phyloP scores from a whole-genome alignment of 2,888 invertebrate species.

The Syrphus vitripennis region DNA sequence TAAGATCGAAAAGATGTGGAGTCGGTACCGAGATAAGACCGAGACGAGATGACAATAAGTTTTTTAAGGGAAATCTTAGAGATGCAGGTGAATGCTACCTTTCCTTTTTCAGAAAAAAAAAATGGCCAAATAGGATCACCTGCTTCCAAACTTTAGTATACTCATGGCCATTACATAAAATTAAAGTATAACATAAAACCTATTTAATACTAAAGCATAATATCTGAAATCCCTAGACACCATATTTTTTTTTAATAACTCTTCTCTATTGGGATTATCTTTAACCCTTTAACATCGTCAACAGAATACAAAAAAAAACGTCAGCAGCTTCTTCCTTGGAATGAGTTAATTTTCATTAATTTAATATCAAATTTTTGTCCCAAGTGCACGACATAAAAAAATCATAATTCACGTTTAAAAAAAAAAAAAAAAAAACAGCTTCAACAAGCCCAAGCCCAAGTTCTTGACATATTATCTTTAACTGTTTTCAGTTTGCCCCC shows the following conservation, averaged over 20 bases:
- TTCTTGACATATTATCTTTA: slow-evolving; percentile 70
- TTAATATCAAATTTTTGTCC: slow-evolving; percentile 75
- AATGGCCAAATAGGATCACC: too few species aligned
- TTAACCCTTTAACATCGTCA: neutral
- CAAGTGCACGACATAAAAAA: slow-evolving; percentile 45
- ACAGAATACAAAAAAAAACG: neutral
- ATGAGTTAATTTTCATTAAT: slow-evolving; percentile 76
- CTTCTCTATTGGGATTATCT: neutral
- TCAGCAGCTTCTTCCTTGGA: neutral
- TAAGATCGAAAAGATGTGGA: too few species aligned
- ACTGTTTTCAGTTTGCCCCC: slow-evolving; percentile 70
- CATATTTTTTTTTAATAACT: neutral
- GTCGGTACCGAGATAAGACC: too few species aligned
- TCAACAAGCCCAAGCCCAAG: neutral
- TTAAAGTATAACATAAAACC: neutral
- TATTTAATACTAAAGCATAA: slow-evolving; percentile 28
- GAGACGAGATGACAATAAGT: too few species aligned
- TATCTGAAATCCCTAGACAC: slow-evolving; percentile 42
- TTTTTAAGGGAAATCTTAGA: too few species aligned
- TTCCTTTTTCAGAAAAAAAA: too few species aligned
- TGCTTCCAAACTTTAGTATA: neutral
- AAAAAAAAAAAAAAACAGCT: slow-evolving; percentile 6
- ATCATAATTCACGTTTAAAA: slow-evolving; percentile 26
- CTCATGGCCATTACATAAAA: neutral
- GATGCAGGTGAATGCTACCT: too few species aligned